Evolutionary conservation across 1,140 invertebrate species (phyloP), one percentile per base, ranked within the genome.

Genomic region (Drosophila bocqueti): DNA sequence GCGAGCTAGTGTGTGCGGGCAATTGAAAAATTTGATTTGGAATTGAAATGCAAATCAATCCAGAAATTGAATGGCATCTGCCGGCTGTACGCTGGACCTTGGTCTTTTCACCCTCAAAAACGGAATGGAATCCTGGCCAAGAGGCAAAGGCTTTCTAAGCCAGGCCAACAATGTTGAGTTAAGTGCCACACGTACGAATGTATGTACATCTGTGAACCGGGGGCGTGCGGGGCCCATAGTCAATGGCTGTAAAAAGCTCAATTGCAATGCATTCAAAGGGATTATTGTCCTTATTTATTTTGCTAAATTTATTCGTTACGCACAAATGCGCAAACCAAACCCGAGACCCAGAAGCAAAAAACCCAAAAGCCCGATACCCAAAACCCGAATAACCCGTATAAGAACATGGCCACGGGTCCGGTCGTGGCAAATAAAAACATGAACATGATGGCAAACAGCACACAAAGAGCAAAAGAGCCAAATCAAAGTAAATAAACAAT

Each of bases 251-350:
- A 85, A 90, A 90, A 86, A 90, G 85, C 86, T 85, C 85, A 90
- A 90, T 90, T 90, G 85, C 81, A 90, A 85, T 90, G 82, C 81
- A 90, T 90, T 90, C 75, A 90, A 90, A 89, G 89, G 85, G 85
- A 90, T 90, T 90, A 90, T 85, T 90, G 86, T 91, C 82, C 85
- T 85, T 90, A 90, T 90, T 90, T 90, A 91, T 91, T 85, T 90
- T 85, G 81, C 81, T 85, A 90, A 90, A 90, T 90, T 90, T 90
- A 90, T 90, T 90, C 86, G 86, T 90, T 90, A 90, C 85, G 85
- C 81, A 90, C 81, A 90, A 90, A 82, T 90, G 85, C 67, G 72
- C 85, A 90, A 83, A 76, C 68, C 73, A 62, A 84, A 68, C 71
- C 67, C 54, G 3, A 52, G 36, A 68, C 21, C 46, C 46, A 26